Evolutionary conservation across 2,888 invertebrate genomes (phyloP), one percentile per base, ranked within the genome.

Genomic region (Chouioia cunea): DNA sequence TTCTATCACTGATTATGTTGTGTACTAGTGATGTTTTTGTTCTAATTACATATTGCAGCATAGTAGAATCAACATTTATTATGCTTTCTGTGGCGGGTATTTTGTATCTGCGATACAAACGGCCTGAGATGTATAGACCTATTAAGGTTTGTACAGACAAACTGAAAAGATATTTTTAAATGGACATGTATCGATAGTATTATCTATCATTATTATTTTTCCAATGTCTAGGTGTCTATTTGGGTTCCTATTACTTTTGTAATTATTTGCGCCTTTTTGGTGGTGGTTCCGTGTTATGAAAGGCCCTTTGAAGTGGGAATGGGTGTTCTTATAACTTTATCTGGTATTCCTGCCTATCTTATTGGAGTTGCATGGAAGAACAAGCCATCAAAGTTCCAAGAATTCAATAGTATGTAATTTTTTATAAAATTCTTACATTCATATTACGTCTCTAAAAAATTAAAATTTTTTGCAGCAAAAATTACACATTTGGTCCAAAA

Each of bases 1-100:
- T 92, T 74, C 88, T 97, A 73, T 96, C 96, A 0, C 87, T 97
- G 71, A 83, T 94, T 65, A 96, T 96, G 94, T 86, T 97, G 78
- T 90, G 92, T 71, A 93, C 94, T 4, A 92, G 92, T 81, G 93
- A 97, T 86, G 90, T 97, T 63, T 93, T 93, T 79, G 90, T 93
- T 27, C 88, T 97, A 64, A 97, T 97, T 79, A 96, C 96, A 2
- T 97, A 97, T 84, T 93, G 95, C 80, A 95, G 94, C 67, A 95
- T 97, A 79, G 96, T 97, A 53, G 97, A 97, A 86, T 94, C 96
- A 23, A 92, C 95, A 84, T 97, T 97, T 87, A 95, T 96, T 58
- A 93, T 93, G 83, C 85, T 96, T 44, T 94, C 96, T 48, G 94
- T 97, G 56, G 90, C 92, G 73, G 96, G 95, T 1, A 90, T 97